Base-by-base conservation (phyloP, 37 sponge, comb jelly and placozoan genomes). In the Tethya wilhelma region DNA sequence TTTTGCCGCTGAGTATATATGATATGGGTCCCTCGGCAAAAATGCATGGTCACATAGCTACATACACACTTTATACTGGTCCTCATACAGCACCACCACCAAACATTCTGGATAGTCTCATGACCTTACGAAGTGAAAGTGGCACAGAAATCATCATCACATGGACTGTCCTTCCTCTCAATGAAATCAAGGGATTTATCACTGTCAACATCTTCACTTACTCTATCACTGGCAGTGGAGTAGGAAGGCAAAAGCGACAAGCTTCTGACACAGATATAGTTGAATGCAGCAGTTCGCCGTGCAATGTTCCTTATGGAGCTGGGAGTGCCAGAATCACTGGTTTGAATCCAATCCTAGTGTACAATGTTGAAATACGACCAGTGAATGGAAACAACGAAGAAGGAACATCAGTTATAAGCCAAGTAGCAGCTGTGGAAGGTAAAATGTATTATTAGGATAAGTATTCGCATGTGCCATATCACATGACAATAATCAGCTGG, bases 111-210 rank as follows among this genome's bases (percentile, higher is more conserved):
- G 30, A 5, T 3, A 36, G 55, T 34, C 32, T 72, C 9, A 44
- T 1, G 11, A 41, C 29, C 2, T 49, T 55, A 14, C 73, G 73
- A 20, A 26, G 17, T 9, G 44, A 2, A 1, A 32, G 43, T 30
- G 73, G 73, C 12, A 2, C 9, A 19, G 33, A 1, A 0, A 56
- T 77, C 22, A 38, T 2, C 26, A 34, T 87, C 12, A 42, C 31
- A 1, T 87, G 88, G 88, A 22, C 36, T 5, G 45, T 36, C 11
- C 67, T 44, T 7, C 44, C 67, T 38, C 75, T 73, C 20, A 38
- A 58, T 30, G 60, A 44, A 59, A 82, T 69, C 19, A 56, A 39
- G 41, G 88, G 88, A 4, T 59, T 46, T 62, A 25, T 81, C 11
- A 22, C 12, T n/a, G 80, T 68, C 69, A n/a, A 28, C 25, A 39